Percentiles rank a stretch among this genome's conserved stretches.
Evolutionary conservation across 2,888 invertebrate species (phyloP).

Genomic region (Cephus rjabovi): DNA sequence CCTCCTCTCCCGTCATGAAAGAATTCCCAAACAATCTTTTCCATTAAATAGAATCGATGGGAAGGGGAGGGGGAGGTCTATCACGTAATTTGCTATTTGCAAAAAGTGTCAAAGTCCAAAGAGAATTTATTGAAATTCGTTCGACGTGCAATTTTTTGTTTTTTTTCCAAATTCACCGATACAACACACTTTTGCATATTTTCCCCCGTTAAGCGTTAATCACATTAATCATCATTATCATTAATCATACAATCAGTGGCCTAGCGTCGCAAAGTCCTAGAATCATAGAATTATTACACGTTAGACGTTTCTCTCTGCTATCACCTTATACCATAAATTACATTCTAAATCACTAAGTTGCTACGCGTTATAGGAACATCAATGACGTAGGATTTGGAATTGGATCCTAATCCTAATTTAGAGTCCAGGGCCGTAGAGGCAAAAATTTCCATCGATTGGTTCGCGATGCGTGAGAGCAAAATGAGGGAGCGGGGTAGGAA

Average conservation of each 20-base stretch:
- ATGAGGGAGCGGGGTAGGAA: not conserved
- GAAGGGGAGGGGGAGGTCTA: slow-evolving; percentile 22
- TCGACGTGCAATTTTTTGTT: not conserved
- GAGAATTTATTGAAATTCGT: not conserved
- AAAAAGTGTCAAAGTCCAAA: slow-evolving; percentile 31
- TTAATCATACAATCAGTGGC: not conserved
- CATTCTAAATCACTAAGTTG: not conserved
- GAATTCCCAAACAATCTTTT: not conserved
- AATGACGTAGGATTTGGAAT: not conserved
- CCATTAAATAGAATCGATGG: not conserved
- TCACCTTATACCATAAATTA: slow-evolving; percentile 23
- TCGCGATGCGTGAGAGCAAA: not conserved
- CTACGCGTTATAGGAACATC: not conserved
- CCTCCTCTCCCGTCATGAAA: not conserved
- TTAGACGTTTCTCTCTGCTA: slow-evolving; percentile 34
- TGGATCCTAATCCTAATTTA: not conserved
- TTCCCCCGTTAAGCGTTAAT: not conserved
- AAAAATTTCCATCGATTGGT: not conserved
- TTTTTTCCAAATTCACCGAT: not conserved
- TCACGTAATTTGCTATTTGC: slow-evolving; percentile 39
- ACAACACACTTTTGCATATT: slow-evolving; percentile 16
- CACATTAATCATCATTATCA: not conserved
- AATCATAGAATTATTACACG: slow-evolving; percentile 22
- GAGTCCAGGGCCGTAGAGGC: not conserved
- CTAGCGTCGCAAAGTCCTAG: not conserved